phyloP scores from a whole-genome alignment of 2,113 vertebrate species.

The Zosterops borbonicus region DNA sequence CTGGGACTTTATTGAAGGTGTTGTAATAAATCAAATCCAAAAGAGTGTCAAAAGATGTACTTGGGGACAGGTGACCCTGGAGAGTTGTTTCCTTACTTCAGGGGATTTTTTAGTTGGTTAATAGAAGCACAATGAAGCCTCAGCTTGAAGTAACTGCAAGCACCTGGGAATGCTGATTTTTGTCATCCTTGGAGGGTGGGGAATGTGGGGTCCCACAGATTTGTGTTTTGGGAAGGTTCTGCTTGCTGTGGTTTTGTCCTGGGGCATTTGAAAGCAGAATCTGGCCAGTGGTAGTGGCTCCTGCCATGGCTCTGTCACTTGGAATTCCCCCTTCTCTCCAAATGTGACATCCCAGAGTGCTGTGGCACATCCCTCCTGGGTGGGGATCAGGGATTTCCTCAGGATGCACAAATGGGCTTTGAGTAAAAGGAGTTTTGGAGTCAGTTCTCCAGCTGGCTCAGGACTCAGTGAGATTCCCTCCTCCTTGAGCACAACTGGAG shows the following conservation, averaged over 20 bases:
- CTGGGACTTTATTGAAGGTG: not conserved
- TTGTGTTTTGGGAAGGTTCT: not conserved
- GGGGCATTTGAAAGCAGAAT: not conserved
- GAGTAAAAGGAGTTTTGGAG: no score
- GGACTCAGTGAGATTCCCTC: accelerated
- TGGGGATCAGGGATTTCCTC: not conserved
- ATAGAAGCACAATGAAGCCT: not conserved
- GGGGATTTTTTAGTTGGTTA: not conserved
- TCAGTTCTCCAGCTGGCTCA: not conserved
- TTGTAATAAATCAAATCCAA: not conserved
- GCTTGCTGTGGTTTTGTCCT: not conserved
- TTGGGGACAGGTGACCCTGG: not conserved
- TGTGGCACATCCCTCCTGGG: not conserved
- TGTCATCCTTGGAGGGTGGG: not conserved
- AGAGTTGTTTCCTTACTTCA: not conserved
- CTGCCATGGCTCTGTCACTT: not conserved
- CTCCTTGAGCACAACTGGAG: not conserved
- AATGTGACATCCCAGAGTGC: accelerated
- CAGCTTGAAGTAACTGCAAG: not conserved
- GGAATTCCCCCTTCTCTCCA: not conserved
- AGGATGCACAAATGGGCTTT: accelerated
- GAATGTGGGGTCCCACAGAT: accelerated
- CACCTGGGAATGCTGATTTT: not conserved
- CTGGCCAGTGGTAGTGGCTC: accelerated
- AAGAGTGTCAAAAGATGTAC: not conserved